phyloP scores from a whole-genome alignment of 2,888 invertebrate genomes.

The Nomada ferruginata region DNA sequence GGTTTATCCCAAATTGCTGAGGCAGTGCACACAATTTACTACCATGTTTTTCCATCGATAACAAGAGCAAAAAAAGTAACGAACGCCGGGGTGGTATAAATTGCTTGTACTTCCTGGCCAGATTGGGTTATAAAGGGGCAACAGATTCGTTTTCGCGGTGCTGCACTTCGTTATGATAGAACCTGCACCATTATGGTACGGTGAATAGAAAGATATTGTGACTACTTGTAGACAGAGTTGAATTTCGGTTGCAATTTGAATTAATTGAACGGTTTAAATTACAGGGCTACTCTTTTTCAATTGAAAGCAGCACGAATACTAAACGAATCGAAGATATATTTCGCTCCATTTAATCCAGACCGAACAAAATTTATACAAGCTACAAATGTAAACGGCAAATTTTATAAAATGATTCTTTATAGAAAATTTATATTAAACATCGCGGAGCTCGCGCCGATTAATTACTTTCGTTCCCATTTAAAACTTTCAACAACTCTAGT shows the following conservation, averaged over 20 bases:
- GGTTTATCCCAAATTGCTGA: conserved; percentile 6
- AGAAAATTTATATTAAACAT: too few relatives aligned
- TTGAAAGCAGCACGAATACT: background rate
- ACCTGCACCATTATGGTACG: conserved; percentile 29
- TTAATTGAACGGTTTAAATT: background rate
- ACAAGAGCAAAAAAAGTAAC: conserved; percentile 36
- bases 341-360: too few relatives aligned
- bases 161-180: conserved; percentile 49
- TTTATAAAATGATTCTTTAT: too few relatives aligned
- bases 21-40: background rate
- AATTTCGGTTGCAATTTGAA: conserved; percentile 8
- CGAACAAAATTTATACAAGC: too few relatives aligned
- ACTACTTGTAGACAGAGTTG: background rate
- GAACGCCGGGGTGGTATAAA: conserved; percentile 45
- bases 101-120: conserved; percentile 47
- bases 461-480: too few relatives aligned
- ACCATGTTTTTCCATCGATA: conserved; percentile 21
- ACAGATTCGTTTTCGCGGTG: conserved; percentile 50
- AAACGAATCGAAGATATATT: too few relatives aligned
- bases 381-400: too few relatives aligned
- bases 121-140: conserved; percentile 48
- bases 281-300: background rate
- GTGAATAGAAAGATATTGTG: conserved; percentile 36
- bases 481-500: too few relatives aligned
- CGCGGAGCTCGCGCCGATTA: too few relatives aligned